Evolutionary conservation across 2,888 invertebrate species (phyloP), one percentile per base, ranked within the genome.

Genomic region (Ferdinandea cuprea): DNA sequence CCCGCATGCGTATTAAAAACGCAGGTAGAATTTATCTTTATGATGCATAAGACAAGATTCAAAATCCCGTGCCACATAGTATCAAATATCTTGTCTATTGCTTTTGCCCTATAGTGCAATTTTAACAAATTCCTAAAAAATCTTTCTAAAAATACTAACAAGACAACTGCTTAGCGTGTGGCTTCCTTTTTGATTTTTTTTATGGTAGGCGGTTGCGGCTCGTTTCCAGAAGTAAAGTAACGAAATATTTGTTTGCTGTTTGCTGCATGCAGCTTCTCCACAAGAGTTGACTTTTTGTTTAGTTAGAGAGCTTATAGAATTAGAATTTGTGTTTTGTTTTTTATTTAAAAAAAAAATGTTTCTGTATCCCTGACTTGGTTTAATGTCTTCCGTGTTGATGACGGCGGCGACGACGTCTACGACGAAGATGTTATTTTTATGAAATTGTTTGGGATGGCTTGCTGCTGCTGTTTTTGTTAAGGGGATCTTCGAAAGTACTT

Each of bases 61-160:
- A 42, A 63, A 65, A 35, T 32, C 50, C 3, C n/a, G 37, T 32
- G 42, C 3, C 5, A n/a, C 42, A 65, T 28, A 35, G 42, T 78
- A 78, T 78, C 78, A 66, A 78, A 72, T 78, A 66, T 78, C 78
- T 77, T 71, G 42, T 56, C 30, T 65, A 58, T 52, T 72, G 72
- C 65, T 58, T 30, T 72, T 58, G 65, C 72, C 72, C 78, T 72
- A 78, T 71, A 78, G 72, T 78, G 72, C 78, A 78, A 78, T 72
- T 72, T 72, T 46, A 66, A 78, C 58, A 59, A 78, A 72, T 71
- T 71, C 71, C 71, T 46, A 71, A 78, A 77, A n/a, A 65, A 72
- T 71, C 66, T 78, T 42, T 78, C 78, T 78, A 78, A 78, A 78
- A 72, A 78, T 78, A 78, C 78, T 66, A 66, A 59, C 78, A 71